Percentiles rank a stretch among this genome's conserved stretches.
phyloP scores from a whole-genome alignment of 2,113 vertebrate genomes.

The Salvelinus sp. region DNA sequence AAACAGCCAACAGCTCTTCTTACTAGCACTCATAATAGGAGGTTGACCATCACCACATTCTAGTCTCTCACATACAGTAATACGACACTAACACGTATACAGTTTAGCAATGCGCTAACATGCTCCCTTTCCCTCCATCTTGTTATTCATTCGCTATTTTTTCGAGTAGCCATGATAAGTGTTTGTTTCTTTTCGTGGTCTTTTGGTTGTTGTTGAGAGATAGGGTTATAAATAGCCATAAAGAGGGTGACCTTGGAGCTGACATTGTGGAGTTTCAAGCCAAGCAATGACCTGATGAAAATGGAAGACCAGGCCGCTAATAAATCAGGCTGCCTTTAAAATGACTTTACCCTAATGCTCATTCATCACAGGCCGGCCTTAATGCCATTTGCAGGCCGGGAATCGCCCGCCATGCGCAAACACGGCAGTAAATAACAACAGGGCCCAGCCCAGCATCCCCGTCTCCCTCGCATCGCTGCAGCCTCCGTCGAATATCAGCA shows the following conservation, averaged over 20 bases:
- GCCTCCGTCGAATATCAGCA: slow-evolving; percentile 84
- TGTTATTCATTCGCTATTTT: slow-evolving; percentile 40
- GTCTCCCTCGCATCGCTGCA: slow-evolving; percentile 80
- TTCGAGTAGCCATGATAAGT: slow-evolving; percentile 48
- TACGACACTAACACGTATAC: slow-evolving; percentile 28
- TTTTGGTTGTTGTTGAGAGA: slow-evolving; percentile 76
- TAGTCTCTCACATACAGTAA: slow-evolving; percentile 69
- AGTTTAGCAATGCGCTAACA: slow-evolving; percentile 27
- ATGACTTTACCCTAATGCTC: slow-evolving; percentile 99
- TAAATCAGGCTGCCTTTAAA: slow-evolving; percentile 99
- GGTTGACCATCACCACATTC: slow-evolving; percentile 97
- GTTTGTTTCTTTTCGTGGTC: slow-evolving; percentile 35
- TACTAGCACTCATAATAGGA: slow-evolving; percentile 99
- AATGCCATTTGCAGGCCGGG: slow-evolving; percentile 97
- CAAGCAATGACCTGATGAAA: slow-evolving; percentile 99
- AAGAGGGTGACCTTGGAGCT: slow-evolving; percentile 96
- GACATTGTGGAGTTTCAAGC: slow-evolving; percentile 98
- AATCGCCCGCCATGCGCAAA: slow-evolving; percentile 84
- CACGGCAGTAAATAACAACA: slow-evolving; percentile 99
- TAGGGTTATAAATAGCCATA: slow-evolving; percentile 90
- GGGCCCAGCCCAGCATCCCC: slow-evolving; percentile 70
- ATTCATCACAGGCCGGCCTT: slow-evolving; percentile 93
- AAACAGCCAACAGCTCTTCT: slow-evolving; percentile 98
- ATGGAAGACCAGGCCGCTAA: slow-evolving; percentile 93
- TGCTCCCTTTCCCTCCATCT: slow-evolving; percentile 14